These are phyloP conservation scores for Irena cyanogastra DNA, from an alignment of 2,113 vertebrate species.

Conservation along the genomic window DNA sequence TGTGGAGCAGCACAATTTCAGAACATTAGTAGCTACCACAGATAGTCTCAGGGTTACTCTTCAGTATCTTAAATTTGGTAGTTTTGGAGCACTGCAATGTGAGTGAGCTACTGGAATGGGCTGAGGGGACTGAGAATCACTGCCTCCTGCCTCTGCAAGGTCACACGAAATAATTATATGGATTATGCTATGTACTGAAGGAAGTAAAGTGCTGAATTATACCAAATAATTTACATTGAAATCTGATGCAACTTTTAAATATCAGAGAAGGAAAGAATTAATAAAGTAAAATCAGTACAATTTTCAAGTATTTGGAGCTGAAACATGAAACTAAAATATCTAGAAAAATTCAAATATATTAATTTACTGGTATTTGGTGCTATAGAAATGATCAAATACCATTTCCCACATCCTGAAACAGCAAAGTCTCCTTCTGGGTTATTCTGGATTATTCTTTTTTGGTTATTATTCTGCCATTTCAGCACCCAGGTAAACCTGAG, in stretches of 20 bases:
- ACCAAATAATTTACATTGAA: neutral
- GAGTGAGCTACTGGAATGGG: neutral
- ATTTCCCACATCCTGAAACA: neutral
- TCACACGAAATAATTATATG: neutral
- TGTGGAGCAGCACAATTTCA: neutral
- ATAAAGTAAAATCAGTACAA: neutral
- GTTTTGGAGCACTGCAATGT: neutral
- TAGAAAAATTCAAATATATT: neutral
- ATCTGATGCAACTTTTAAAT: neutral
- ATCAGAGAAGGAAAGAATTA: neutral
- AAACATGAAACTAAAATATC: neutral
- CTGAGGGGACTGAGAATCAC: neutral
- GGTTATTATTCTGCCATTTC: neutral
- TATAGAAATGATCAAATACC: accelerated
- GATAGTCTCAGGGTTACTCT: no score
- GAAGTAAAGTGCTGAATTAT: neutral
- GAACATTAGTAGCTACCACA: neutral
- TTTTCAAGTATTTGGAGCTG: neutral
- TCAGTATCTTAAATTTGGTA: accelerated
- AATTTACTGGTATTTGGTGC: neutral
- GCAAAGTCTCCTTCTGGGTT: neutral
- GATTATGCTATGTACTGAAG: neutral
- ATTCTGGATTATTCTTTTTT: neutral
- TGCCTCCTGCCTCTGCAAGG: neutral
- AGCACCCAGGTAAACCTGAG: neutral